Evolutionary conservation across 35 echinoderm and acorn worm genomes (phyloP), one percentile per base, ranked within the genome.

Genomic region (Apostichopus japonicus): DNA sequence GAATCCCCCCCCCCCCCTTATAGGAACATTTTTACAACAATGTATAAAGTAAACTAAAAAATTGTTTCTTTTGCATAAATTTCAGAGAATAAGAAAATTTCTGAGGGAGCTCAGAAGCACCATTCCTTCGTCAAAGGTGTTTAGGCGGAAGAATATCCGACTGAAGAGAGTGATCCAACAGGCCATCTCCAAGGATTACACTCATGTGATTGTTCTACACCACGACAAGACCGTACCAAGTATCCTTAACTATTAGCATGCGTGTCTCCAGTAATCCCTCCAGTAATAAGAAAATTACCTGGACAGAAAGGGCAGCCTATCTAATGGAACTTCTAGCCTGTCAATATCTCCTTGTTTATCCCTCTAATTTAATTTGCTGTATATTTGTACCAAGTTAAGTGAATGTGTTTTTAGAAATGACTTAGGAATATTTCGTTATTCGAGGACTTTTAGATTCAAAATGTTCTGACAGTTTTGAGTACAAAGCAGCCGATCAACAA

Each of bases 191-290:
- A 96, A 88, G 25, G 95, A 96, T 51, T 99, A 92, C 72, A 99
- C 97, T 10, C 95, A 99, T 73, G 63, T 99, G 23, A 93, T 99
- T 6, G 90, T 99, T 52, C 84, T 99, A 16, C 96, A 99, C 92
- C 93, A 96, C 77, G 95, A 99, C 77, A 96, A 91, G 63, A 90
- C 71, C 52, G 90, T 93, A 25, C 95, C 97, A 22, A 96, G 97
- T 99, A 99, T 96, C 94, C 94, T 94, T 94, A 73, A 19, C 56
- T 16, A 52, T 44, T 44, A 44, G 0, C 2, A 44, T 44, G 0
- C 5, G 17, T 27, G 75, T 77, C 24, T 77, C 75, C 24, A 27
- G 13, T 61, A 61, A 44, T 44, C 33, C 2, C 0, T 44, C 33
- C 33, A 44, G 33, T 44, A 44, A 44, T 44, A 75, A 75, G 22